These are phyloP conservation scores for Allolobophora icterica DNA, from an alignment of 2,888 invertebrate genomes.

Conservation along the genomic window DNA sequence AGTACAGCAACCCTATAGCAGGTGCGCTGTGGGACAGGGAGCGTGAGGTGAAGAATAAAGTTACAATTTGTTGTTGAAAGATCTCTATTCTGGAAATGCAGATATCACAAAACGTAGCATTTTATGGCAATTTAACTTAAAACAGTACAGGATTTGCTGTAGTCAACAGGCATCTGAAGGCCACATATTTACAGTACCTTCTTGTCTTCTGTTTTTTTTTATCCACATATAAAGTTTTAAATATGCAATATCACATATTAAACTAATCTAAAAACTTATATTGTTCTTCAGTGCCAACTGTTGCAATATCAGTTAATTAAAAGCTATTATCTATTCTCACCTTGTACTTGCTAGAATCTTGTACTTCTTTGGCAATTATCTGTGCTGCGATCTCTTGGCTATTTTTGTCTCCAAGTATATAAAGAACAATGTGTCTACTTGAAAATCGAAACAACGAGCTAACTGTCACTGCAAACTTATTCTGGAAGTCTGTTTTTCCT, in stretches of 20 bases:
- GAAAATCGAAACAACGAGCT: conserved; percentile 49
- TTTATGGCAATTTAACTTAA: no score
- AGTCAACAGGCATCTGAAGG: no score
- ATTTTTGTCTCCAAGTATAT: conserved; percentile 58
- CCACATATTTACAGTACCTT: no score
- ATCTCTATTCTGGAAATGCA: no score
- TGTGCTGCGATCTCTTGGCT: conserved; percentile 55
- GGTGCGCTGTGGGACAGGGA: no score
- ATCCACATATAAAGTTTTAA: not conserved
- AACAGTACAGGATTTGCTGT: no score
- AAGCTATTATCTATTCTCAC: conserved; percentile 13
- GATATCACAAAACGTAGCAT: no score
- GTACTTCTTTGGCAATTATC: conserved; percentile 47
- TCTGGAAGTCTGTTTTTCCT: conserved; percentile 45
- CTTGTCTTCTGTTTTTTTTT: not conserved
- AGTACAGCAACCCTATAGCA: no score
- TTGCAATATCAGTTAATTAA: not conserved
- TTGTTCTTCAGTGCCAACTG: not conserved
- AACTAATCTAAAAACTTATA: not conserved
- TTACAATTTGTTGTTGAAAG: no score
- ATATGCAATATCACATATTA: not conserved
- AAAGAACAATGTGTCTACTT: conserved; percentile 49
- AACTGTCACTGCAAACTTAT: conserved; percentile 48
- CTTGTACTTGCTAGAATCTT: conserved; percentile 12
- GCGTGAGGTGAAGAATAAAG: no score